Evolutionary conservation across 1,140 invertebrate species (phyloP).

Genomic region (Pteromalus puparum): DNA sequence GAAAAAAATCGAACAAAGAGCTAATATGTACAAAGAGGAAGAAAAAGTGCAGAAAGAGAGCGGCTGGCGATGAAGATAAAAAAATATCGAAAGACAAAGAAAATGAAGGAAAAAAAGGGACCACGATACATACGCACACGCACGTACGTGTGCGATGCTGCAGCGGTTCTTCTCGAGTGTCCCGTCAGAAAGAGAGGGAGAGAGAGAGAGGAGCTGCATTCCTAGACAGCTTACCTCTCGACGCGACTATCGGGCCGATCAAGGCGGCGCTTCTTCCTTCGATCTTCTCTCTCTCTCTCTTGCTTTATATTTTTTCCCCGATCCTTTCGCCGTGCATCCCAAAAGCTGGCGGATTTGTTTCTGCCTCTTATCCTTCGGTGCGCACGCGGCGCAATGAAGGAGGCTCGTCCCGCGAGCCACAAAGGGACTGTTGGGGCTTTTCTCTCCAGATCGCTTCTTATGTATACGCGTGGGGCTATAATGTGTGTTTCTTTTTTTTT

Average conservation of each 20-base stretch:
- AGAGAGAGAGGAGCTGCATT: conserved; percentile 37
- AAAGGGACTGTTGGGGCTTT: conserved; percentile 31
- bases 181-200: neutral
- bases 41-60: neutral
- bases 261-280: conserved; percentile 22
- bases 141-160: neutral
- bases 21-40: neutral
- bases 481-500: neutral
- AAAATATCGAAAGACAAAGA: conserved; percentile 25
- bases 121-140: neutral
- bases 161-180: conserved; percentile 34
- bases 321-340: conserved; percentile 41
- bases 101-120: conserved; percentile 26
- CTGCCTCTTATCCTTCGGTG: conserved; percentile 13
- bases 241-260: conserved; percentile 41
- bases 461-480: too few relatives aligned
- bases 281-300: conserved; percentile 26
- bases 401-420: conserved; percentile 1
- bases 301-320: conserved; percentile 49
- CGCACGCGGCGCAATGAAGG: conserved; percentile 2
- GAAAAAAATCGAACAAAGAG: neutral
- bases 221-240: conserved; percentile 50
- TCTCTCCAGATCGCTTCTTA: conserved; percentile 2
- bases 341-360: conserved; percentile 51
- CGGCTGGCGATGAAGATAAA: neutral